Evolutionary conservation across 2,888 invertebrate species (phyloP), one percentile per base, ranked within the genome.

Genomic region (Ophion ellenae): DNA sequence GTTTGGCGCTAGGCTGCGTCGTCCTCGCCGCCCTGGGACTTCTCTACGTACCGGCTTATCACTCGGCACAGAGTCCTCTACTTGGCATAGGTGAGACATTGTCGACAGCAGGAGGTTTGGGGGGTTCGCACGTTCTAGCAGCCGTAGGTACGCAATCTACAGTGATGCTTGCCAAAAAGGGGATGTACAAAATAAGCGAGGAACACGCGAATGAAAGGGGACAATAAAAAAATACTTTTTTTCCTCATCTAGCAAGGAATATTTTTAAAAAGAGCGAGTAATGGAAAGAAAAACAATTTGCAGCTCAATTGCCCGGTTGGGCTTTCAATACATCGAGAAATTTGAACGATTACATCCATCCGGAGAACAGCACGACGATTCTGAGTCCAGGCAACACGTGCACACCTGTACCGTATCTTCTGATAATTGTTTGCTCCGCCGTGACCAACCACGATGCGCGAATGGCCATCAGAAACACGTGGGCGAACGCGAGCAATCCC

Each of bases 391-490:
- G 94, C 59, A 92, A 95, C 84, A 91, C 96, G 61, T 97, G 97
- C 90, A 94, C 91, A 81, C 89, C 92, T 91, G 86, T 92, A 24
- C 91, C 96, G 1, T 96, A 96, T 90, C 93, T 97, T 32, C 94
- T 98, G 7, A 96, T 98, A 85, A 95, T 97, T 32, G 96, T 98
- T 0, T 97, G 97, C 91, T 97, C 98, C 0, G 95, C 97, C 0
- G 96, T 97, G 0, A 93, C 94, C 0, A 96, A 98, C 93, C 95
- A 96, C 88, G 95, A 96, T 53, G 95, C 96, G 63, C 95, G 98
- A 69, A 89, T 93, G 63, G 96, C 96, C 0, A 97, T 97, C 74
- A 94, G 97, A 85, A 95, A 96, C 84, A 97, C 97, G 0, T 97
- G 97, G 97, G 97, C 96, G 0, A 95, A 94, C 80, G 94, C 95